Evolutionary conservation across 2,113 vertebrate species (phyloP).

Genomic region (Ageneiosus marmoratus): DNA sequence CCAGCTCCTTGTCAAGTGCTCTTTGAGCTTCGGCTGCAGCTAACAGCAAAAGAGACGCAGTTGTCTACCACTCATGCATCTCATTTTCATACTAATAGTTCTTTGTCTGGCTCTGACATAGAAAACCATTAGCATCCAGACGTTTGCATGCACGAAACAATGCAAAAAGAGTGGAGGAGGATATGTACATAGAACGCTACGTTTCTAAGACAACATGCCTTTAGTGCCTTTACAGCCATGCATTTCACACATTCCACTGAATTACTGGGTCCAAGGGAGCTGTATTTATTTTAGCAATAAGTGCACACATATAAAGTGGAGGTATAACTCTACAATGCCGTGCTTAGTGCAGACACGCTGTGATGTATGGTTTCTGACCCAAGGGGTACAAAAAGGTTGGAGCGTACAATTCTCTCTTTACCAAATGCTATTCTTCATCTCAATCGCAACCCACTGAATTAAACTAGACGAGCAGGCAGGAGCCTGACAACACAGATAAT

Average conservation of each 20-base stretch:
- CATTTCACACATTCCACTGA: conserved; percentile 50
- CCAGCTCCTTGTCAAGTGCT: conserved; percentile 43
- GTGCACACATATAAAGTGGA: conserved; percentile 44
- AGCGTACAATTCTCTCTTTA: conserved; percentile 39
- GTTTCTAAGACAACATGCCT: conserved; percentile 45
- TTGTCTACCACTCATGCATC: conserved; percentile 40
- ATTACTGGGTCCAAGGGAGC: conserved; percentile 52
- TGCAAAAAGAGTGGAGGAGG: conserved; percentile 35
- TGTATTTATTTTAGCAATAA: conserved; percentile 58
- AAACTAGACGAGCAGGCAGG: conserved; percentile 22
- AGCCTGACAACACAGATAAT: background rate
- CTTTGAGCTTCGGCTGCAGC: conserved; percentile 42
- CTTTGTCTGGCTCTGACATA: conserved; percentile 40
- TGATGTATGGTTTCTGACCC: conserved; percentile 44
- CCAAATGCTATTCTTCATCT: conserved; percentile 16
- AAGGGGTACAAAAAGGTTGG: conserved; percentile 33
- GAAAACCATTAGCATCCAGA: conserved; percentile 46
- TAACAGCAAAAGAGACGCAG: conserved; percentile 34
- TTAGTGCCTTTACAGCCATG: conserved; percentile 45
- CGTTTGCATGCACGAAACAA: conserved; percentile 33
- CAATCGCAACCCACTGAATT: conserved; percentile 28
- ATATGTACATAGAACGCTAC: conserved; percentile 37
- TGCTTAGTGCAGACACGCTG: conserved; percentile 41
- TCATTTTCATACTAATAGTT: conserved; percentile 53
- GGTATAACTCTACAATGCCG: conserved; percentile 43